These are phyloP conservation scores for Hipparchia semele DNA, from an alignment of 2,888 invertebrate genomes.

Conservation along the genomic window DNA sequence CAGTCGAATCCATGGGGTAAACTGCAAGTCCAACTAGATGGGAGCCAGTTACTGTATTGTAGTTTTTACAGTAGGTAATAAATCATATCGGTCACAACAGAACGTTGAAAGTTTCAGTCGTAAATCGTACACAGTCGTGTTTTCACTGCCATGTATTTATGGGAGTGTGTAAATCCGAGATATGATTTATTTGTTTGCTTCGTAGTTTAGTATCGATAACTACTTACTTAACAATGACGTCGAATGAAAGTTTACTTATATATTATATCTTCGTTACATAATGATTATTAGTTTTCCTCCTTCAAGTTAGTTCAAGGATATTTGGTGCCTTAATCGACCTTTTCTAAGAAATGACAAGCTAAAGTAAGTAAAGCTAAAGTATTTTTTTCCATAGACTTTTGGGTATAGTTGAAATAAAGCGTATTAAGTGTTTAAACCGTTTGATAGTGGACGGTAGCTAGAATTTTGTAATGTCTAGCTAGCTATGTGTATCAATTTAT, in stretches of 20 bases:
- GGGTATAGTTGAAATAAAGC: background rate
- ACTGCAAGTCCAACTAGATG: background rate
- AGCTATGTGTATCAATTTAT: too few relatives aligned
- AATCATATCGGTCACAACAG: conserved; percentile 19
- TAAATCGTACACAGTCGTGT: conserved; percentile 19
- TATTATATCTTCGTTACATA: too few relatives aligned
- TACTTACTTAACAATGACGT: background rate
- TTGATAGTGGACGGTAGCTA: background rate
- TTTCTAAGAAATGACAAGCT: background rate
- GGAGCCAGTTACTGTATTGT: conserved; percentile 8
- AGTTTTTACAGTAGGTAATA: conserved; percentile 19
- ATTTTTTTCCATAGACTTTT: background rate
- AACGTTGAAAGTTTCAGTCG: conserved; percentile 16
- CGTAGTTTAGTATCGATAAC: conserved; percentile 7
- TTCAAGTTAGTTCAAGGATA: background rate
- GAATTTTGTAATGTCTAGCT: background rate
- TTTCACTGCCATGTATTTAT: conserved; percentile 22
- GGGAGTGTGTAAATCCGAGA: conserved; percentile 7
- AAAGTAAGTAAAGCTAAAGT: too few relatives aligned
- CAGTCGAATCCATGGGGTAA: background rate
- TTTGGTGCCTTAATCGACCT: background rate
- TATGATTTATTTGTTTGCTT: conserved; percentile 18
- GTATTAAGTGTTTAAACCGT: background rate
- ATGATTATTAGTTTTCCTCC: background rate
- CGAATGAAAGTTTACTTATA: too few relatives aligned